Base-by-base conservation (phyloP, 2,113 vertebrate genomes). In the Mus spicilegus region DNA sequence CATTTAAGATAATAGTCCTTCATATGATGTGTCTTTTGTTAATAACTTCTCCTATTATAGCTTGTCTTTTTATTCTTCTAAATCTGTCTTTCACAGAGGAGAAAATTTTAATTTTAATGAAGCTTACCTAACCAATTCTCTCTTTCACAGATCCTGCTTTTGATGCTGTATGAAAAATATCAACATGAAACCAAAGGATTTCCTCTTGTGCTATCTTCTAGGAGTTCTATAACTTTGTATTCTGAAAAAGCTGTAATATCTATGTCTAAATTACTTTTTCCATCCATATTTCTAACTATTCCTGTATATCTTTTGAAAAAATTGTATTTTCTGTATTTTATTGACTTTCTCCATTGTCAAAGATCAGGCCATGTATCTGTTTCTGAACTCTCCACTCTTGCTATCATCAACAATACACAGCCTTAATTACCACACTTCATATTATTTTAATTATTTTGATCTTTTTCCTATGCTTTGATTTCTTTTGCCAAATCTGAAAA, bases 21-120 rank as follows among this genome's bases (percentile, higher is more conserved):
- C 49, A 91, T 30, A 39, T 51, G 49, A 81, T 42, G n/a, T 87
- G 49, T 70, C 85, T 88, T 93, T 88, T 56, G 20, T 56, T 80
- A 69, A 56, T 70, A 93, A 20, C 42, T 80, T 80, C n/a, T 93
- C 20, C n/a, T 20, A 58, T 65, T 58, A 42, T 93, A 65, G 12
- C 75, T 69, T 77, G 24, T 77, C 72, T 77, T 78, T 86, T 87
- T 78, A 87, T 58, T 80, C 63, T 46, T 70, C 75, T 88, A 33
- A 80, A 49, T 69, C 3, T 80, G 76, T 46, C 49, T 56, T 91
- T 56, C 77, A 91, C 76, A 70, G 90, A 70, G 46, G 80, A 91
- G 46, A 80, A 54, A 91, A 80, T 20, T 90, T 80, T 67, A 90
- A n/a, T 90, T 80, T 80, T 75, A 78, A 80, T 80, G 33, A 91